Base-by-base conservation (phyloP, 2,888 invertebrate genomes). In the Monochamus alternatus region DNA sequence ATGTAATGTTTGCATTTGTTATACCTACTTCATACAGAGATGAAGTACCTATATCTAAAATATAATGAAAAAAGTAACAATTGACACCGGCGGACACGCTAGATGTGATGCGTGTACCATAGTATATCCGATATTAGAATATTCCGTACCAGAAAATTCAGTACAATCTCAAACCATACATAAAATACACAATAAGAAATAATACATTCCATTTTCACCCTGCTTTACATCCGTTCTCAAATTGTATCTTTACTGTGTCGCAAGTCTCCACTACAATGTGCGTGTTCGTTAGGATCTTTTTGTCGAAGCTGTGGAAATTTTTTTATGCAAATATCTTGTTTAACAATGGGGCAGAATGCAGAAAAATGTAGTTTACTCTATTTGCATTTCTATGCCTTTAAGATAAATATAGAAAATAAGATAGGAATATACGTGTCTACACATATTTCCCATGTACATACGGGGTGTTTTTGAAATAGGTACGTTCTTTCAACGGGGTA, bases 221-320 rank as follows among this genome's bases (percentile, higher is more conserved):
- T 47, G 67, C 73, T 73, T 67, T 73, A 67, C 67, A 73, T 73
- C 73, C 73, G 73, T 62, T 73, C 59, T 51, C 65, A 73, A 73
- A 73, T 73, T 73, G 73, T 73, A 59, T 67, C 43, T 67, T 67
- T 67, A 60, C 73, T 67, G 52, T 73, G 44, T 30, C 32, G 10
- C 58, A 66, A 65, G 38, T 32, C 73, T 73, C 66, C 62, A 73
- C 73, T 67, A 73, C 59, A 67, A 73, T 59, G 60, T 60, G 73
- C 59, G 66, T 65, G 73, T 66, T 65, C 66, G 73, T 73, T 73
- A 73, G 69, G 60, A 47, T 55, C 60, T 69, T 60, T 69, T 69
- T 69, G 69, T 69, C 30, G 69, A 10, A 47, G 69, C 58, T 58
- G 31, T 52, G 44, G 69, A 43, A 47, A 47, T 64, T 69, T 69